Evolutionary conservation across 1,140 invertebrate species (phyloP).

Genomic region (Aphis craccivora): DNA sequence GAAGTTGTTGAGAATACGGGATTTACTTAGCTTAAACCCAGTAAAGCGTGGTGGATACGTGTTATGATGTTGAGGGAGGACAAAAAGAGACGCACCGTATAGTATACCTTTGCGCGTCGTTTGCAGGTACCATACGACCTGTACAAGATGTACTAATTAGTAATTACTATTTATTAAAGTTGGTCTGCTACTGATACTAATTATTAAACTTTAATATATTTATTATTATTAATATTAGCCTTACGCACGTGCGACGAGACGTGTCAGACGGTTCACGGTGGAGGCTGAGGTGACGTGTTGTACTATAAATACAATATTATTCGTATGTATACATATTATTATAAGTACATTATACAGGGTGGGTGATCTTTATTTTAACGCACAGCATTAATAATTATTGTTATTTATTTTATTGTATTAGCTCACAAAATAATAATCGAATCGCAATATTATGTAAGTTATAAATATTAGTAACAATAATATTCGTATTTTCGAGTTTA

Average conservation of each 20-base stretch:
- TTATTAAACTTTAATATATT: neutral
- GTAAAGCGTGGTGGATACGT: neutral
- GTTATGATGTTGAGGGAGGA: neutral
- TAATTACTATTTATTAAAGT: neutral
- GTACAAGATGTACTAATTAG: neutral
- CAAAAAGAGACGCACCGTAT: neutral
- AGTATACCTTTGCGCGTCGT: neutral
- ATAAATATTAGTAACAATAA: neutral
- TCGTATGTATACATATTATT: neutral
- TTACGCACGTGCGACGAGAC: neutral
- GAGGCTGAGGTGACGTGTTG: neutral
- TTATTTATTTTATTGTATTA: neutral
- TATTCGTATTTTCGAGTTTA: neutral
- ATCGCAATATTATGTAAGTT: neutral
- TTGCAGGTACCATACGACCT: too few relatives aligned
- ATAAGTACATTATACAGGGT: neutral
- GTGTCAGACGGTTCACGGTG: neutral
- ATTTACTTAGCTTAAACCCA: neutral
- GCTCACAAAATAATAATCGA: neutral
- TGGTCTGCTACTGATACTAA: too few relatives aligned
- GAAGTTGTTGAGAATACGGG: neutral
- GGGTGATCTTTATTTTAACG: neutral
- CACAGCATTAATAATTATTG: neutral
- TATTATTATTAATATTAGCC: neutral
- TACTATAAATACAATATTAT: neutral